Evolutionary conservation across 92 coral and sea anemone species (phyloP).

Genomic region (Plumapathes pennacea): DNA sequence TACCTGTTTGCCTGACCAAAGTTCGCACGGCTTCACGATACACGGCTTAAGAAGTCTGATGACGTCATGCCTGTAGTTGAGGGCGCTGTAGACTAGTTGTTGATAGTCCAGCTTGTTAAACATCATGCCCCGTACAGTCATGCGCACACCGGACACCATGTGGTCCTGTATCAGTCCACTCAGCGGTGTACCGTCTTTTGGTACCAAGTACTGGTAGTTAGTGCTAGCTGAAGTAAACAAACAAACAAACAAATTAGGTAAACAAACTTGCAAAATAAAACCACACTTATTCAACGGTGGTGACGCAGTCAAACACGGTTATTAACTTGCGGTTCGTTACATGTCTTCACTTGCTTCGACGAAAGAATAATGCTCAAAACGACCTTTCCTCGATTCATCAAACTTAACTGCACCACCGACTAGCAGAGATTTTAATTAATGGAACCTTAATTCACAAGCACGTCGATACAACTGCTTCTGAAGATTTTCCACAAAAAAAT

Average conservation of each 20-base stretch:
- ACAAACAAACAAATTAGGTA: neutral
- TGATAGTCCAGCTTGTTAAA: constrained; percentile 92
- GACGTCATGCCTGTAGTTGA: constrained; percentile 72
- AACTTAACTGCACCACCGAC: too few relatives aligned
- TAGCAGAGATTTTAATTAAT: too few relatives aligned
- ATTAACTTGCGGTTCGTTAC: too few relatives aligned
- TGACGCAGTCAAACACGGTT: too few relatives aligned
- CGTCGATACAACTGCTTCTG: too few relatives aligned
- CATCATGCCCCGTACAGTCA: constrained; percentile 89
- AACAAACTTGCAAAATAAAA: neutral
- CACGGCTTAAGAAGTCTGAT: constrained; percentile 68
- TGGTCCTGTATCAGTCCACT: constrained; percentile 96
- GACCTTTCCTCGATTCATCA: too few relatives aligned
- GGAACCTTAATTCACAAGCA: too few relatives aligned
- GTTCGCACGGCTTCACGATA: constrained; percentile 62
- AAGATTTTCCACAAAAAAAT: too few relatives aligned
- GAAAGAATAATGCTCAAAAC: too few relatives aligned
- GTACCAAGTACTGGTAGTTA: constrained; percentile 89
- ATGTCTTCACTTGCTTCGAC: too few relatives aligned
- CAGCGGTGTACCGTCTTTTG: constrained; percentile 96
- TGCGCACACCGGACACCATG: constrained; percentile 89
- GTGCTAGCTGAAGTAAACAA: constrained; percentile 76
- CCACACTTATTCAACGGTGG: neutral
- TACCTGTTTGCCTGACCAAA: constrained; percentile 99
- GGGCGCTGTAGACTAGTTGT: constrained; percentile 88